A percentile compares a stretch with the other conserved stretches of the same genome.
phyloP scores from a whole-genome alignment of 1,140 invertebrate species.

The Brachionus calyciflorus region DNA sequence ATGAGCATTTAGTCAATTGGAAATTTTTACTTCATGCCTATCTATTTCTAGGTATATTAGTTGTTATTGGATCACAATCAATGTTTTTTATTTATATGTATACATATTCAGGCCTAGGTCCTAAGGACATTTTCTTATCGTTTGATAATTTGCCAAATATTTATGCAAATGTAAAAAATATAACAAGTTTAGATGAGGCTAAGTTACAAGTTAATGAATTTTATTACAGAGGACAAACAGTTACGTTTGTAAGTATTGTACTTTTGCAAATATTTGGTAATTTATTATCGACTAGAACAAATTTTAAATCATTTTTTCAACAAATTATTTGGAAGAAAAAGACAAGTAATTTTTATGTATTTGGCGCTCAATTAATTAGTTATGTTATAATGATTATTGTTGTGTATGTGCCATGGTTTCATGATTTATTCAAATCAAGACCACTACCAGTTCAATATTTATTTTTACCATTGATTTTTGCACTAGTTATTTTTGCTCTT shows the following conservation, averaged over 20 bases:
- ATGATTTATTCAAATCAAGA: neutral
- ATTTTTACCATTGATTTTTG: conserved; percentile 9
- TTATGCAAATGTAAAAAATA: neutral
- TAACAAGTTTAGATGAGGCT: too few relatives aligned
- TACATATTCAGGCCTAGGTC: neutral
- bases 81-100: conserved; percentile 10
- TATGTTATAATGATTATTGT: neutral
- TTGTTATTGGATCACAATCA: neutral
- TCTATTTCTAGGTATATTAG: conserved; percentile 3
- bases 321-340: conserved; percentile 3
- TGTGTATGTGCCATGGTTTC: neutral
- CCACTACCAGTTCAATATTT: neutral
- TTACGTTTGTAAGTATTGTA: neutral
- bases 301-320: neutral
- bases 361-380: neutral
- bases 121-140: neutral
- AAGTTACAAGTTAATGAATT: neutral
- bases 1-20: too few relatives aligned
- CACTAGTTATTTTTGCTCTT: neutral
- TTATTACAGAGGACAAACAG: neutral
- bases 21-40: conserved; percentile 5
- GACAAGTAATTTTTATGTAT: conserved; percentile 5
- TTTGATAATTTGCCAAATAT: conserved; percentile 11
- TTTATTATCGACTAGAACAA: conserved; percentile 17
- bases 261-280: conserved; percentile 3